phyloP scores from a whole-genome alignment of 2,797 vertebrate species.

The Peromyscus attwateri region DNA sequence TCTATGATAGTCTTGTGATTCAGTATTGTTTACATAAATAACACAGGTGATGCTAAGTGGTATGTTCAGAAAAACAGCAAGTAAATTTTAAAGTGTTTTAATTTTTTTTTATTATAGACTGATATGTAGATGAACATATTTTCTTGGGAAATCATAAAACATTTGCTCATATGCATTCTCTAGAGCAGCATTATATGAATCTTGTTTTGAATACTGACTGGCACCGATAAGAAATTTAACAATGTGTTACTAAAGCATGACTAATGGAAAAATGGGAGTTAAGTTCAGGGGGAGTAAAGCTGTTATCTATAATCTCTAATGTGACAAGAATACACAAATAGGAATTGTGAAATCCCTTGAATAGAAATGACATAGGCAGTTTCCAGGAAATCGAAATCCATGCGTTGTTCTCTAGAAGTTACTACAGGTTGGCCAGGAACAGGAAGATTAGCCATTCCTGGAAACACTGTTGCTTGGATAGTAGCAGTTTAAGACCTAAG shows the following conservation, averaged over 20 bases:
- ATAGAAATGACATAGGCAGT: slow-evolving; percentile 52
- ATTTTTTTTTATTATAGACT: not conserved
- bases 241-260: slow-evolving; percentile 38
- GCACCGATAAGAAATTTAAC: slow-evolving; percentile 48
- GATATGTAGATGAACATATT: not conserved
- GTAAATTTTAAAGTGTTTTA: not conserved
- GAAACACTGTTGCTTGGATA: not conserved
- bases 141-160: slow-evolving; percentile 36
- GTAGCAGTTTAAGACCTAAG: not conserved
- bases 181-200: not conserved
- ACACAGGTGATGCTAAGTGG: not conserved
- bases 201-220: slow-evolving; percentile 28
- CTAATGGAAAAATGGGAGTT: slow-evolving; percentile 57
- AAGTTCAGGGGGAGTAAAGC: not conserved
- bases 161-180: not conserved
- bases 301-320: slow-evolving; percentile 57
- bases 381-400: slow-evolving; percentile 44
- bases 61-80: not conserved
- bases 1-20: not conserved
- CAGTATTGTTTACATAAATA: slow-evolving; percentile 27
- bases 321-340: slow-evolving; percentile 59
- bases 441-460: not conserved
- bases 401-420: slow-evolving; percentile 18
- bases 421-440: not conserved
- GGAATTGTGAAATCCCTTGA: slow-evolving; percentile 40